Base-by-base conservation (phyloP, 1,140 invertebrate species). In the Anastrepha ludens region DNA sequence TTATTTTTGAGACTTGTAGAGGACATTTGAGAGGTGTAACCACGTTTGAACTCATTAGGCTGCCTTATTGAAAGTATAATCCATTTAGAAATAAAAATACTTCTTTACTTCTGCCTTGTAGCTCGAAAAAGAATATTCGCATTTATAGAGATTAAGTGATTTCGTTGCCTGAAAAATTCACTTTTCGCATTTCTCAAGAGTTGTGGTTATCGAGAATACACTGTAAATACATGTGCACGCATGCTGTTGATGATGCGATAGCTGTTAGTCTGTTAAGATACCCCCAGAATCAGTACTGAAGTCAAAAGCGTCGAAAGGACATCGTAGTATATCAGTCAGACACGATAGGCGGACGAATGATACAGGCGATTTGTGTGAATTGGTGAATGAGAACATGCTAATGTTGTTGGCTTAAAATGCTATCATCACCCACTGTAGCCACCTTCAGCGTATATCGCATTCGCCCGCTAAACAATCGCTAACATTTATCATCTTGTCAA, bases 401-500 rank as follows among this genome's bases (percentile, higher is more conserved):
- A 74, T 74, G 39, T 74, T 7, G 44, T 50, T 74, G 70, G 70
- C 67, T 74, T 74, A 74, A 67, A 74, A 74, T 74, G 39, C 67
- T 74, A n/a, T 74, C 3, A 44, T 47, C 44, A 41, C 70, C 44
- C 44, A 20, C 44, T 47, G 13, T 7, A 74, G 0, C 5, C 17
- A 50, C 44, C 44, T 70, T 7, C 13, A 8, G 7, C 2, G 0
- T 0, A 44, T 74, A 41, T 74, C 44, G 44, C 44, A 74, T 74
- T 4, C 17, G 41, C 8, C 70, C 44, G 44, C 70, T 47, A 74
- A 74, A 74, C 44, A 74, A 74, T 74, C 70, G 44, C 44, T 74
- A 47, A 74, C 70, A 74, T 74, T 74, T 74, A 74, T 74, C 70
- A 74, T 74, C 39, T 74, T 74, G 70, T 74, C 70, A 74, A 47